A percentile compares a stretch with the other conserved stretches of the same genome.
phyloP scores from a whole-genome alignment of 2,113 vertebrate species.

The Chaetodon trifascialis region DNA sequence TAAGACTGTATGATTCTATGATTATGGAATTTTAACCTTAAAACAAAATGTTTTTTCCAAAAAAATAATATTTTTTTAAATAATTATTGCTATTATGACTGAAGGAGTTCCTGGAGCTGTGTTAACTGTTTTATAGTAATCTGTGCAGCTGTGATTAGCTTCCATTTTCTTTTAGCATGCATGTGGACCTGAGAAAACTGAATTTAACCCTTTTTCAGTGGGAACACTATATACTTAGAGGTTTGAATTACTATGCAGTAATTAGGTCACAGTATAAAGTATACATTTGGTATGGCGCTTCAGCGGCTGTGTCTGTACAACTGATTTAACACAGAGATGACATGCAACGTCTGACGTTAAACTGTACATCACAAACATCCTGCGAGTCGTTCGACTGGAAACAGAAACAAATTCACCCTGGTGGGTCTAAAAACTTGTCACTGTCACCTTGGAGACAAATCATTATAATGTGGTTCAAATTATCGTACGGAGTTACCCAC shows the following conservation, averaged over 20 bases:
- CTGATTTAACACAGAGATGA: conserved; percentile 16
- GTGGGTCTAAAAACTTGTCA: conserved; percentile 43
- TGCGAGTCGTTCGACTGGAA: not conserved
- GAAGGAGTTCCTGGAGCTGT: not conserved
- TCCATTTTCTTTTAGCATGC: not conserved
- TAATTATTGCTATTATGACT: no score
- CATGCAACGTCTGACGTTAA: not conserved
- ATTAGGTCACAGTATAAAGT: not conserved
- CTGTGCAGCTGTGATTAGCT: not conserved
- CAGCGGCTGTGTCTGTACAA: not conserved
- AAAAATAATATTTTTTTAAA: not conserved
- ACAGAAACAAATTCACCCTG: conserved; percentile 38
- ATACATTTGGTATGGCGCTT: not conserved
- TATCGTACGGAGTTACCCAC: conserved; percentile 33
- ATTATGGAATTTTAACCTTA: no score
- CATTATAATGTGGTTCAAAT: conserved; percentile 35
- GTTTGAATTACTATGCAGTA: not conserved
- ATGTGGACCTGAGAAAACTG: not conserved
- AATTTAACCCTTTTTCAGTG: not conserved
- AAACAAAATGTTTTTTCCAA: not conserved
- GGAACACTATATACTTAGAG: not conserved
- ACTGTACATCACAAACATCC: conserved; percentile 34
- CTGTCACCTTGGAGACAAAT: conserved; percentile 58
- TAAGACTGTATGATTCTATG: no score
- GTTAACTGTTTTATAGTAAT: not conserved